Evolutionary conservation across 2,888 invertebrate species (phyloP).

Genomic region (Alitta virens): DNA sequence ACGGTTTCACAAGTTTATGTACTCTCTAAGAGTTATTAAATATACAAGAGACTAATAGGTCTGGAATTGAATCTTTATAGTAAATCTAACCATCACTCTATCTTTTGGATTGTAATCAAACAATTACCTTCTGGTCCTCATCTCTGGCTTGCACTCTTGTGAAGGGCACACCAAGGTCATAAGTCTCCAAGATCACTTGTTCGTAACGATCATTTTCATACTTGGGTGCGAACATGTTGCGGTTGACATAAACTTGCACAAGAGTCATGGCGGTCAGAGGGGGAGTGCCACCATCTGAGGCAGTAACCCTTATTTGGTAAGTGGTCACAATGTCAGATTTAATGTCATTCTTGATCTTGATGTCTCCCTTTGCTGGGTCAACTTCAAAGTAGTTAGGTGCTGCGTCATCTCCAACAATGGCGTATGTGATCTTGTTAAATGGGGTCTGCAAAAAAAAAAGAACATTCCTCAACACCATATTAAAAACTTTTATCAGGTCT

Average conservation of each 20-base stretch:
- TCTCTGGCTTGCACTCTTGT: slow-evolving; percentile 25
- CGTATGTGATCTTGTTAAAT: slow-evolving; percentile 39
- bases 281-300: slow-evolving; percentile 43
- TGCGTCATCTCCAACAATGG: slow-evolving; percentile 44
- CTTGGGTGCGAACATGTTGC: slow-evolving; percentile 27
- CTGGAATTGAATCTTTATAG: no score
- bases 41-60: no score
- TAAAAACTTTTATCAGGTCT: not conserved
- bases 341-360: slow-evolving; percentile 23
- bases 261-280: slow-evolving; percentile 32
- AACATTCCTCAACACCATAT: not conserved
- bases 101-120: no score
- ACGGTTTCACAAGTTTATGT: not conserved
- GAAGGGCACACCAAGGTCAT: slow-evolving; percentile 25
- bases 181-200: slow-evolving; percentile 28
- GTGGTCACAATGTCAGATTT: slow-evolving; percentile 21
- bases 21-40: no score
- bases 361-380: slow-evolving; percentile 26
- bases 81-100: no score
- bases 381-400: slow-evolving; percentile 40
- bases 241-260: slow-evolving; percentile 25
- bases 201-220: slow-evolving; percentile 30
- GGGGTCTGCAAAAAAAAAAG: slow-evolving; percentile 34
- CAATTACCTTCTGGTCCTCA: slow-evolving; percentile 20
- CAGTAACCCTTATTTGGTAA: slow-evolving; percentile 34